These are phyloP conservation scores for Ondatra zibethicus DNA, from an alignment of 2,113 vertebrate genomes.

Conservation along the genomic window DNA sequence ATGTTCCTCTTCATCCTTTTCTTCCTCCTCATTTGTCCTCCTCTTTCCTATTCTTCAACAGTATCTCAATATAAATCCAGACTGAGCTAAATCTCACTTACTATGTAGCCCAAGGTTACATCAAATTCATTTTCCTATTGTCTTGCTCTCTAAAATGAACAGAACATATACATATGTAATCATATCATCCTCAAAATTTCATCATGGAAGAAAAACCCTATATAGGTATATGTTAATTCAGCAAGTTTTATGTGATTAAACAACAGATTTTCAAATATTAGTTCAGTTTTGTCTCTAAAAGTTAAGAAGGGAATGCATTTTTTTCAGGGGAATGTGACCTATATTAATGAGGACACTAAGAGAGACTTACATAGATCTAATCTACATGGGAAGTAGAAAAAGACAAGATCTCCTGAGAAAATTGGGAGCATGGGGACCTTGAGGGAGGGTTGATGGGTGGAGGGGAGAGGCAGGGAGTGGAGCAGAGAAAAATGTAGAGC, in stretches of 20 bases:
- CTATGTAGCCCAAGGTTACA: neutral
- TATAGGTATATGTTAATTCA: neutral
- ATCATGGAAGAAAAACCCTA: neutral
- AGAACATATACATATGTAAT: neutral
- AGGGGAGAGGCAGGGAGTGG: too few species aligned
- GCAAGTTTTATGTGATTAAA: neutral
- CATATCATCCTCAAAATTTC: neutral
- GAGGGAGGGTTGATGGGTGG: too few species aligned
- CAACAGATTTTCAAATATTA: neutral
- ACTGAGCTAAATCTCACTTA: neutral
- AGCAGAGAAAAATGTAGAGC: too few species aligned
- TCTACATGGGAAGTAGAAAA: too few species aligned
- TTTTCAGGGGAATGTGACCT: neutral
- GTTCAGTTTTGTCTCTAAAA: neutral
- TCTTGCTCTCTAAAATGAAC: neutral
- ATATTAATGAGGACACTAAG: too few species aligned
- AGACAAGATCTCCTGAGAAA: too few species aligned
- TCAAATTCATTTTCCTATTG: neutral
- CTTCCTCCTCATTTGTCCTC: neutral
- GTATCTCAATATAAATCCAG: neutral
- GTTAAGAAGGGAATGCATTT: neutral
- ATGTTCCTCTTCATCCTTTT: neutral
- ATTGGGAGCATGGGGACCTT: too few species aligned
- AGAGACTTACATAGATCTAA: too few species aligned
- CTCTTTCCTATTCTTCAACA: neutral